Conservation (phyloP, 2,888 invertebrate genomes). For the Drosophila anomelani region DNA sequence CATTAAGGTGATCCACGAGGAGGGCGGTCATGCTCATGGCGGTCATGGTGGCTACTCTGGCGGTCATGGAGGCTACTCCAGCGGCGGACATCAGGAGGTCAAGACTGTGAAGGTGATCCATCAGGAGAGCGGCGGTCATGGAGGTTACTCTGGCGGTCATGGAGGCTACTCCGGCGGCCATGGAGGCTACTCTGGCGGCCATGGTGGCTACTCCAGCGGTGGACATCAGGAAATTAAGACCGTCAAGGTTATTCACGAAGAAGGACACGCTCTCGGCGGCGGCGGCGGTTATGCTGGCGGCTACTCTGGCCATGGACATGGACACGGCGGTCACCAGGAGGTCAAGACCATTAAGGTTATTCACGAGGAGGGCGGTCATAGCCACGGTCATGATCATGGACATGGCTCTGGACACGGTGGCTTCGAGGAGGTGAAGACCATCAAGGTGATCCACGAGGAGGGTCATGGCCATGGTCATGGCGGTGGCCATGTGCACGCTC, state of each 20-base stretch:
- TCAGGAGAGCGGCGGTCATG: constrained; percentile 43
- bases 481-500: constrained; percentile 6
- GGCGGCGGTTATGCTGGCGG: constrained; percentile 53
- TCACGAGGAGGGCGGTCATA: constrained; percentile 38
- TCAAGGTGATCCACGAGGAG: constrained; percentile 47
- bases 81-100: constrained; percentile 58
- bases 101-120: constrained; percentile 70
- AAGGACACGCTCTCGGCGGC: constrained; percentile 53
- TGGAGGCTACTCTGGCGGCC: constrained; percentile 45
- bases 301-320: constrained; percentile 40
- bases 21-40: constrained; percentile 48
- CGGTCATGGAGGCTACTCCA: constrained; percentile 30
- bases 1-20: constrained; percentile 65
- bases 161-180: constrained; percentile 46
- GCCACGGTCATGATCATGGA: not conserved
- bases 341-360: constrained; percentile 45
- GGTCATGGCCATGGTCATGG: constrained; percentile 40
- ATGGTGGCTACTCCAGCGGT: constrained; percentile 33
- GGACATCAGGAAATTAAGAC: constrained; percentile 71
- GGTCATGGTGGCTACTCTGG: constrained; percentile 45
- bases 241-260: constrained; percentile 71
- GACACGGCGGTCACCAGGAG: constrained; percentile 43
- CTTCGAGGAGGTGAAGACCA: constrained; percentile 47
- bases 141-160: constrained; percentile 21
- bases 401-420: constrained; percentile 26